Percentiles rank a stretch among this genome's conserved stretches.
phyloP scores from a whole-genome alignment of 2,113 vertebrate genomes.

The Litocranius walleri region DNA sequence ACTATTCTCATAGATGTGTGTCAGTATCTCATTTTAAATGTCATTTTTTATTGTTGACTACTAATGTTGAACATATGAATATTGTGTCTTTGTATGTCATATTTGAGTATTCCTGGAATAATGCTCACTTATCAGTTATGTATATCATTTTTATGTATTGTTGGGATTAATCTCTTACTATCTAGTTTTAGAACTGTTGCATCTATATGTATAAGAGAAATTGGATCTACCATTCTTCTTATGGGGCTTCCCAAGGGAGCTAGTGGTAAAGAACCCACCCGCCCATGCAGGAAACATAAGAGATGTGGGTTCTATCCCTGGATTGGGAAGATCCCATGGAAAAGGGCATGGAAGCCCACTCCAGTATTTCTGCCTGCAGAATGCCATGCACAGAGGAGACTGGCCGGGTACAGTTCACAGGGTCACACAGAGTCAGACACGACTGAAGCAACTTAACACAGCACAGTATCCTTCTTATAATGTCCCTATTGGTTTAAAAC shows the following conservation, averaged over 20 bases:
- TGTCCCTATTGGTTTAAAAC: neutral
- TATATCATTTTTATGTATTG: neutral
- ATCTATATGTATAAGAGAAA: neutral
- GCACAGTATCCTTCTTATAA: neutral
- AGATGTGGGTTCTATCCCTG: accelerated
- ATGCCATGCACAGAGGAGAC: neutral
- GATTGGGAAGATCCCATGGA: neutral
- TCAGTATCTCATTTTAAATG: neutral
- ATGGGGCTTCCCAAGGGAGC: neutral
- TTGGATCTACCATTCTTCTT: neutral
- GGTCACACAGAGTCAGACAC: neutral
- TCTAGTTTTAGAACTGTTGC: neutral
- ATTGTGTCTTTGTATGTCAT: neutral
- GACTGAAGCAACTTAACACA: neutral
- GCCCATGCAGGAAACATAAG: neutral
- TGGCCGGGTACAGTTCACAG: neutral
- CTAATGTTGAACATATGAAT: neutral
- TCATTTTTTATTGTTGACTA: neutral
- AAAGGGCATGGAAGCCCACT: neutral
- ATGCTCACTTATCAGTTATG: neutral
- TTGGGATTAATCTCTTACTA: neutral
- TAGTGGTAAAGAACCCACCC: neutral
- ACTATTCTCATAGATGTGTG: neutral
- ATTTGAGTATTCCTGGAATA: neutral
- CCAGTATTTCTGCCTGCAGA: neutral